Percentiles rank a stretch among this genome's conserved stretches.
Conservation (phyloP, 1,140 invertebrate species). For the Microplitis mediator region DNA sequence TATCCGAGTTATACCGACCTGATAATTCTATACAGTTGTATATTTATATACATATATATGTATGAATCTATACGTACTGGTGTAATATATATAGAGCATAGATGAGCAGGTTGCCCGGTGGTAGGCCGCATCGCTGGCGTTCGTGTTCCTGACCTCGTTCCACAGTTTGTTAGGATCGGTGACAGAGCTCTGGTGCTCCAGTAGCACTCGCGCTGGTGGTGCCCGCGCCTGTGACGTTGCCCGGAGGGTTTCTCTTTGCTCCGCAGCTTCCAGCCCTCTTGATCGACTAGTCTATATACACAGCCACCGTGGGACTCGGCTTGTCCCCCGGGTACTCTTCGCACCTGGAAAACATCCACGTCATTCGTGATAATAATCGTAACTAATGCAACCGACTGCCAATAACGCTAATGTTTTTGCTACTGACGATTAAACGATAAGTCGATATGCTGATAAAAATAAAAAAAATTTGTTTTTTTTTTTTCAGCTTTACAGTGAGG, state of each 20-base stretch:
- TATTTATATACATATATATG: neutral
- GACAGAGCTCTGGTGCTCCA: constrained; percentile 41
- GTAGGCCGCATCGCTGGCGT: constrained; percentile 31
- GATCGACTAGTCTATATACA: neutral
- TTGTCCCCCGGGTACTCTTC: constrained; percentile 1
- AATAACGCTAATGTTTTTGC: constrained; percentile 21
- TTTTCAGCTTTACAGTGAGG: too few relatives aligned
- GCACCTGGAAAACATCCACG: constrained; percentile 25
- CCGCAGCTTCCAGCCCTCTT: neutral
- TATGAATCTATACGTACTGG: neutral
- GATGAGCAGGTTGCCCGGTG: neutral
- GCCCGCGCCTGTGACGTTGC: neutral
- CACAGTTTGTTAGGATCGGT: constrained; percentile 54
- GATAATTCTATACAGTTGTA: constrained; percentile 31
- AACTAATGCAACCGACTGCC: constrained; percentile 12
- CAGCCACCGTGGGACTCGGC: neutral
- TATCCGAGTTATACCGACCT: constrained; percentile 6
- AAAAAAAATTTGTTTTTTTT: too few relatives aligned
- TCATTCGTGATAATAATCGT: constrained; percentile 21
- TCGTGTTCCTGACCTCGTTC: constrained; percentile 58
- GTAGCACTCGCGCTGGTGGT: constrained; percentile 17
- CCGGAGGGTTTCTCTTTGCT: constrained; percentile 6
- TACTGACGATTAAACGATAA: neutral
- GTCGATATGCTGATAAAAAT: neutral
- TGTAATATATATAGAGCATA: neutral